Evolutionary conservation across 2,888 invertebrate species (phyloP).

Genomic region (Zootermopsis nevadensis): DNA sequence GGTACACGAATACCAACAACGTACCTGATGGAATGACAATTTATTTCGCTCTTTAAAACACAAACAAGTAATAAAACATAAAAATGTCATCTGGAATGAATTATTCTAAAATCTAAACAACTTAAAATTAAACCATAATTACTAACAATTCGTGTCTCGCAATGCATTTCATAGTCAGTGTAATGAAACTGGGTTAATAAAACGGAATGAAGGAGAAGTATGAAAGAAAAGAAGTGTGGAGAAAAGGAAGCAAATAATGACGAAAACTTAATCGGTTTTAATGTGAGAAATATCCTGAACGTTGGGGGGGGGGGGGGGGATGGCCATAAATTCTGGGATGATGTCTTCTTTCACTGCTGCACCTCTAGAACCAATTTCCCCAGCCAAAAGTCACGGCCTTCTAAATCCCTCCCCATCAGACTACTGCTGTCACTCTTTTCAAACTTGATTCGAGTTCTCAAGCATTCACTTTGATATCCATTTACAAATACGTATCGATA

Average conservation of each 20-base stretch:
- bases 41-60: too few species aligned
- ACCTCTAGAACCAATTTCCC: constrained; percentile 13
- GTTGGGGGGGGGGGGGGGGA: constrained; percentile 40
- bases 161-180: too few species aligned
- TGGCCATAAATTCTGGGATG: constrained; percentile 50
- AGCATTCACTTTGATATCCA: too few species aligned
- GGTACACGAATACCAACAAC: too few species aligned
- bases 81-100: too few species aligned
- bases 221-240: neutral
- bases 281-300: constrained; percentile 44
- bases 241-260: neutral
- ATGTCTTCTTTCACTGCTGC: constrained; percentile 24
- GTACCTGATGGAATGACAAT: too few species aligned
- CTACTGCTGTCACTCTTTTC: neutral
- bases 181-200: neutral
- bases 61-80: too few species aligned
- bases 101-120: too few species aligned
- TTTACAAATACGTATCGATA: too few species aligned
- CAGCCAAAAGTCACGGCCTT: neutral
- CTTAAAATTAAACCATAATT: too few species aligned
- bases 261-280: constrained; percentile 35
- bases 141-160: too few species aligned
- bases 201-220: neutral
- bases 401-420: neutral
- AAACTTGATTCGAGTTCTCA: too few species aligned